Conservation (phyloP, 2,888 invertebrate genomes). For the Agrotis ipsilon region DNA sequence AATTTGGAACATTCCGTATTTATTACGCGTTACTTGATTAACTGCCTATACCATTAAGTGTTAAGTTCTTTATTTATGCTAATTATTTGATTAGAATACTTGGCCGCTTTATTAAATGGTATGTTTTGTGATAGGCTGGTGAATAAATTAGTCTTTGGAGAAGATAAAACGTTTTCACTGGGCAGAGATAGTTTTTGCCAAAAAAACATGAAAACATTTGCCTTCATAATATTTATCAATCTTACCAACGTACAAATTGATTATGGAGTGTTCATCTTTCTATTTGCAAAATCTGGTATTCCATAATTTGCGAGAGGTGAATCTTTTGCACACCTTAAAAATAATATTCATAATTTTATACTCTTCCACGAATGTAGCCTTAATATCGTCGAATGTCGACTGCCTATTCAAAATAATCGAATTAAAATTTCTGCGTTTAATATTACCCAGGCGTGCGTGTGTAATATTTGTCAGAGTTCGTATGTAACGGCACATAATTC, state of each 20-base stretch:
- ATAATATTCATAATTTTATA: background rate
- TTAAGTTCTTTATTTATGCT: constrained; percentile 46
- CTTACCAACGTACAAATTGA: background rate
- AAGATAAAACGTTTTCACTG: no score
- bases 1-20: constrained; percentile 46
- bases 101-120: constrained; percentile 14
- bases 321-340: constrained; percentile 2
- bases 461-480: constrained; percentile 69
- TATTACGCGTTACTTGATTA: constrained; percentile 53
- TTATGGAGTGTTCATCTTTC: background rate
- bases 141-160: background rate
- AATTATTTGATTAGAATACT: constrained; percentile 42
- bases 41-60: constrained; percentile 32
- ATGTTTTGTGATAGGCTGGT: constrained; percentile 26
- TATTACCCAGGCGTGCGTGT: constrained; percentile 57
- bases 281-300: no score
- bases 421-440: constrained; percentile 48
- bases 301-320: background rate
- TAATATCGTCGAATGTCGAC: constrained; percentile 32
- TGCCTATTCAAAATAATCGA: constrained; percentile 54
- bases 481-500: constrained; percentile 71
- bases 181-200: background rate
- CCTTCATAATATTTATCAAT: no score
- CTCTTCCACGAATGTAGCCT: constrained; percentile 27
- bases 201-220: no score